Evolutionary conservation across 2,113 vertebrate species (phyloP).

Genomic region (Saccopteryx leptura): DNA sequence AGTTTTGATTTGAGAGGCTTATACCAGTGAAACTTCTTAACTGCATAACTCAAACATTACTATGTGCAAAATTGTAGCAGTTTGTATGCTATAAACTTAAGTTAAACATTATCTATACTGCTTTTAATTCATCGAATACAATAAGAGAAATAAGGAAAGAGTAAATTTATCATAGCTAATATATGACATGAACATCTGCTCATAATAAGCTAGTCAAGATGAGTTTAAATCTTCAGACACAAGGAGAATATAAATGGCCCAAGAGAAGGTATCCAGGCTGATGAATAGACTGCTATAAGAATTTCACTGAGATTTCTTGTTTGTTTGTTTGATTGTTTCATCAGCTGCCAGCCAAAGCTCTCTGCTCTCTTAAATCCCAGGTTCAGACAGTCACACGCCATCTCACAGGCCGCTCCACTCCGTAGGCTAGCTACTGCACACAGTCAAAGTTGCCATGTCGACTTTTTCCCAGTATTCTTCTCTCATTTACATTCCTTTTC

Average conservation of each 20-base stretch:
- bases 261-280: slow-evolving; percentile 12
- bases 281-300: background rate
- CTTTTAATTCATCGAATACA: slow-evolving; percentile 39
- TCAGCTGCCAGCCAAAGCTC: background rate
- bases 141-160: slow-evolving; percentile 46
- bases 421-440: background rate
- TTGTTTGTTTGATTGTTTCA: background rate
- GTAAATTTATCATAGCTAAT: slow-evolving; percentile 76
- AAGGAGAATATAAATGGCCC: slow-evolving; percentile 66
- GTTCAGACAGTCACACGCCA: background rate
- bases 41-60: slow-evolving; percentile 42
- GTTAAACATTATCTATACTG: slow-evolving; percentile 59
- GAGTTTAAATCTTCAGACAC: slow-evolving; percentile 62
- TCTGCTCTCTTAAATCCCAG: background rate
- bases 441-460: background rate
- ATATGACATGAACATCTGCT: slow-evolving; percentile 74
- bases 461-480: background rate
- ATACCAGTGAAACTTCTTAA: background rate
- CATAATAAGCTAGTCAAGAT: slow-evolving; percentile 73
- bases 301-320: background rate
- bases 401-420: background rate
- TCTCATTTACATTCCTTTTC: background rate
- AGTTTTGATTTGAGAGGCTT: slow-evolving; percentile 48
- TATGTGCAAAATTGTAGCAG: background rate
- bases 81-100: slow-evolving; percentile 58